Percentiles rank a stretch among this genome's conserved stretches.
These are phyloP conservation scores for Crotalus horridus DNA, from an alignment of 2,113 vertebrate species.

Conservation along the genomic window DNA sequence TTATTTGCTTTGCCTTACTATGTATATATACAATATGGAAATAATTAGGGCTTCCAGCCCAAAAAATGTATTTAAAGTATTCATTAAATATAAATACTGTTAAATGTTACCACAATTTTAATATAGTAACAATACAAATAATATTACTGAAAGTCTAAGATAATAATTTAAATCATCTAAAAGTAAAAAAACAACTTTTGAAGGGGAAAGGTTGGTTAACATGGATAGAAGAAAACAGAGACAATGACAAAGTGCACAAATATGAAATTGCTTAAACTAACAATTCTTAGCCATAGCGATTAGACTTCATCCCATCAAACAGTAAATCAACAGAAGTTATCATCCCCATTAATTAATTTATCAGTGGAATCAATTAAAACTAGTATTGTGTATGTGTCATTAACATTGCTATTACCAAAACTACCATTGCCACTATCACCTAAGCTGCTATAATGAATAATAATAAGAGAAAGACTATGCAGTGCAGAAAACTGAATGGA, in stretches of 20 bases:
- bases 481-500: background rate
- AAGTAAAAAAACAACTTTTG: background rate
- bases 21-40: background rate
- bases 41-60: background rate
- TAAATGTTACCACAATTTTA: background rate
- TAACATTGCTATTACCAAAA: background rate
- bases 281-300: background rate
- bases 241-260: background rate
- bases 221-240: background rate
- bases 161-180: background rate
- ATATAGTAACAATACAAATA: background rate
- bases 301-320: background rate
- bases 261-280: background rate
- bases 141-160: background rate
- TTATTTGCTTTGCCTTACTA: background rate
- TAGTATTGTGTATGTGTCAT: background rate
- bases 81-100: background rate
- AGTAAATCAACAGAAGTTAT: background rate
- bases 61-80: background rate
- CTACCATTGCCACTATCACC: background rate
- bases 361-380: background rate
- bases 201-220: background rate
- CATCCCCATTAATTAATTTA: background rate
- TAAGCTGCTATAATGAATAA: too few species aligned
- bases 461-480: background rate